Percentiles rank a stretch among this genome's conserved stretches.
These are phyloP conservation scores for Lycorma delicatula DNA, from an alignment of 1,140 invertebrate species.

Conservation along the genomic window DNA sequence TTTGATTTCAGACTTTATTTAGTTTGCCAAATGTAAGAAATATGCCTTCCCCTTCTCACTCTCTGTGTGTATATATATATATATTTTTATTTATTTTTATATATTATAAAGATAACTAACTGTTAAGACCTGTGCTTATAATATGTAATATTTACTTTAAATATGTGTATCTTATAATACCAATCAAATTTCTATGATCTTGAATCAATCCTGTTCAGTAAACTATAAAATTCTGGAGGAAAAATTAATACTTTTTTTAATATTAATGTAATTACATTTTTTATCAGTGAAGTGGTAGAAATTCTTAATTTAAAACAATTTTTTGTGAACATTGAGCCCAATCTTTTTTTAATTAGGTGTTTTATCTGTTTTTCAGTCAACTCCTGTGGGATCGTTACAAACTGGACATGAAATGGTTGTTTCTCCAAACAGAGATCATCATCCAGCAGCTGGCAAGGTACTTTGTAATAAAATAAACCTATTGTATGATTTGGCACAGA, in stretches of 20 bases:
- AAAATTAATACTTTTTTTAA: too few species aligned
- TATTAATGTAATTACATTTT: background rate
- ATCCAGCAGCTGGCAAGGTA: constrained; percentile 73
- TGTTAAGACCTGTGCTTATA: too few species aligned
- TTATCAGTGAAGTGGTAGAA: background rate
- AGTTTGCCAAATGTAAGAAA: too few species aligned
- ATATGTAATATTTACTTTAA: background rate
- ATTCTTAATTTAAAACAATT: too few species aligned
- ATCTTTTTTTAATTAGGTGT: constrained; percentile 8
- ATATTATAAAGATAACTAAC: too few species aligned
- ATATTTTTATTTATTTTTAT: too few species aligned
- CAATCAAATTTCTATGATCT: too few species aligned
- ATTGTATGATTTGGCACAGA: background rate
- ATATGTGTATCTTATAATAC: constrained; percentile 5
- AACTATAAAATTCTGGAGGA: too few species aligned
- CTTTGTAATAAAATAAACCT: constrained; percentile 19
- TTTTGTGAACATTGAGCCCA: background rate
- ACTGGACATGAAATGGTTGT: constrained; percentile 81
- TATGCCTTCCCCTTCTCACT: too few species aligned
- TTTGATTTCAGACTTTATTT: too few species aligned
- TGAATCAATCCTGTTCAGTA: too few species aligned
- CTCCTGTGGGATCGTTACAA: constrained; percentile 81
- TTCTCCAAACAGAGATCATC: constrained; percentile 78
- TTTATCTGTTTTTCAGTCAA: constrained; percentile 49
- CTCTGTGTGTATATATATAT: too few species aligned